Evolutionary conservation across 2,888 invertebrate genomes (phyloP).

Genomic region (Eupithecia exiguata): DNA sequence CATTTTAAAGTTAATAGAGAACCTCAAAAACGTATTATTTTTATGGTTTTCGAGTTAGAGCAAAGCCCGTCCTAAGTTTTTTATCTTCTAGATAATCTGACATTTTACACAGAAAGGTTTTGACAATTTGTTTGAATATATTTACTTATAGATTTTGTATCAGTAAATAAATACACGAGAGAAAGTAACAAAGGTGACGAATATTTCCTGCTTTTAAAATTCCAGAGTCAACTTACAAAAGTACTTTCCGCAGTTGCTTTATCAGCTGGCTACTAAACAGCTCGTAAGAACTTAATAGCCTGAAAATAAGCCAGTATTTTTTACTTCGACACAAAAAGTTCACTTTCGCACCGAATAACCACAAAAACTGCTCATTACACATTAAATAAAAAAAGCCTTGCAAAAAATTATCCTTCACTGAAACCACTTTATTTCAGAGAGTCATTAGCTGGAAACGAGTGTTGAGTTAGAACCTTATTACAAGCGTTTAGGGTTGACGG

Average conservation of each 20-base stretch:
- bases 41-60: too few relatives aligned
- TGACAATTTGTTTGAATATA: too few relatives aligned
- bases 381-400: slow-evolving; percentile 36
- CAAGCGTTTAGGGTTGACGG: slow-evolving; percentile 49
- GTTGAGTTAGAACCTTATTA: slow-evolving; percentile 52
- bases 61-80: too few relatives aligned
- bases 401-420: slow-evolving; percentile 44
- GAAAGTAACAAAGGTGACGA: not conserved
- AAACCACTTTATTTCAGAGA: slow-evolving; percentile 46
- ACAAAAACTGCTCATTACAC: slow-evolving; percentile 43
- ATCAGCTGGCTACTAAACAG: not conserved
- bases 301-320: slow-evolving; percentile 14
- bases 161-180: too few relatives aligned
- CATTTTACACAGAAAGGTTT: too few relatives aligned
- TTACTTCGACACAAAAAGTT: slow-evolving; percentile 22
- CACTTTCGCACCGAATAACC: slow-evolving; percentile 32
- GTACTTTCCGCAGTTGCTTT: not conserved
- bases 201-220: not conserved
- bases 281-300: slow-evolving; percentile 13
- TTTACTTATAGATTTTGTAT: too few relatives aligned
- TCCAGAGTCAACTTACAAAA: not conserved
- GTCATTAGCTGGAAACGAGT: slow-evolving; percentile 46
- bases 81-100: too few relatives aligned
- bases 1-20: too few relatives aligned
- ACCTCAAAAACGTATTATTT: too few relatives aligned